These are phyloP conservation scores for Platycheirus albimanus DNA, from an alignment of 2,888 invertebrate genomes.

Conservation along the genomic window DNA sequence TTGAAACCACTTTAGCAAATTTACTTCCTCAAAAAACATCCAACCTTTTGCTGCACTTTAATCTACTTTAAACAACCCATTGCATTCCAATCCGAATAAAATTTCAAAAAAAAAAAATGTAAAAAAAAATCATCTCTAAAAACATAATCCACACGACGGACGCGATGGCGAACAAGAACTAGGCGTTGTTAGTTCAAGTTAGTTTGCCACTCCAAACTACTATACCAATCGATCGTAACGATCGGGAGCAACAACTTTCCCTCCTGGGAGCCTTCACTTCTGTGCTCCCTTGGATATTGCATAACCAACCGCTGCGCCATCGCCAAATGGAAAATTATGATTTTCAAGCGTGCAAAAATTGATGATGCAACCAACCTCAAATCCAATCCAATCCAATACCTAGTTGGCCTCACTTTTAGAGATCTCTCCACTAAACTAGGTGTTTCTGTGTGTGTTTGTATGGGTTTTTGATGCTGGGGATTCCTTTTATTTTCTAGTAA, in stretches of 20 bases:
- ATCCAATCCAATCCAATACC: not conserved
- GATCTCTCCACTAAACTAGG: constrained; percentile 11
- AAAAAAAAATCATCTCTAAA: not conserved
- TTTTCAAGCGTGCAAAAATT: constrained; percentile 59
- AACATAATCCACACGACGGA: not conserved
- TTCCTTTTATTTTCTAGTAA: constrained; percentile 61
- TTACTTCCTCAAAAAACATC: too few species aligned
- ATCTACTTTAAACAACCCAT: too few species aligned
- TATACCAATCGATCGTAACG: constrained; percentile 44
- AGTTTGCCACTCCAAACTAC: constrained; percentile 17
- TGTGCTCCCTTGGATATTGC: constrained; percentile 24
- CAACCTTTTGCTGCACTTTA: too few species aligned
- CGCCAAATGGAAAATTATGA: constrained; percentile 66
- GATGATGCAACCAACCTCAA: constrained; percentile 40
- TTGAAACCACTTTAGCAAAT: too few species aligned
- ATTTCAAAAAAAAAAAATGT: not conserved
- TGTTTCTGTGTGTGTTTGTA: not conserved
- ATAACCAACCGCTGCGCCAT: too few species aligned
- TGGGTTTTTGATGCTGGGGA: not conserved
- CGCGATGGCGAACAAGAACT: constrained; percentile 20
- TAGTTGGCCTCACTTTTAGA: constrained; percentile 8
- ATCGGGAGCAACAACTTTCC: constrained; percentile 69
- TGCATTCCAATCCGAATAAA: not conserved
- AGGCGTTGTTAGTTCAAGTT: constrained; percentile 28
- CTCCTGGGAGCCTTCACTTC: constrained; percentile 39